Base-by-base conservation (phyloP, 2,888 invertebrate species). In the Electrophaes corylata region DNA sequence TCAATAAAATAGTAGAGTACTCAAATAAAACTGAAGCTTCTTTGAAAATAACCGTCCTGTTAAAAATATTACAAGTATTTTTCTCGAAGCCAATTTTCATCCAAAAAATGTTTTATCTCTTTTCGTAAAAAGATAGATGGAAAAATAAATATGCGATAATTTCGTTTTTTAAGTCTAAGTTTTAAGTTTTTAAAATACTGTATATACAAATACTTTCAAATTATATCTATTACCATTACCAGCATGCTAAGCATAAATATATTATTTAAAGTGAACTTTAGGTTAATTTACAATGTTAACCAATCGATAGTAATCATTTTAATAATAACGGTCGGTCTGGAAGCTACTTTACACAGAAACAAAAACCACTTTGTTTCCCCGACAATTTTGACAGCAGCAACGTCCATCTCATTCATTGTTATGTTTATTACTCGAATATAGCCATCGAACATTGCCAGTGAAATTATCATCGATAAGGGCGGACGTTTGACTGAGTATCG, bases 341-440 rank as follows among this genome's bases (percentile, higher is more conserved):
- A 16, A 37, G 37, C 37, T 37, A 37, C 16, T 26, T 26, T 23
- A 26, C 14, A 23, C 23, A 14, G 14, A 19, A 44, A 43, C 33
- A 49, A 49, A 54, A 58, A 47, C 19, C 31, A 39, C 53, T 56
- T 48, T 55, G 31, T 33, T 49, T 29, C 48, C 39, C 53, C 29
- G 12, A 39, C 31, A 62, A 55, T 61, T 57, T 49, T 53, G 57
- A 57, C 59, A 65, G 43, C 55, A 56, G 31, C 51, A 52, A 43
- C 43, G 60, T 57, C 65, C 67, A 67, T 70, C 70, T 70, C 71
- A 70, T 76, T 76, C 67, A 76, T 74, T 77, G 73, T 76, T 72
- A 77, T 73, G 73, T 77, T 76, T 73, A 78, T 76, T 77, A 68
- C 67, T 40, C 67, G 66, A 72, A 71, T 71, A 75, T 71, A 72